phyloP scores from a whole-genome alignment of 2,797 vertebrate genomes.

The Myoxocephalus aenaeus region DNA sequence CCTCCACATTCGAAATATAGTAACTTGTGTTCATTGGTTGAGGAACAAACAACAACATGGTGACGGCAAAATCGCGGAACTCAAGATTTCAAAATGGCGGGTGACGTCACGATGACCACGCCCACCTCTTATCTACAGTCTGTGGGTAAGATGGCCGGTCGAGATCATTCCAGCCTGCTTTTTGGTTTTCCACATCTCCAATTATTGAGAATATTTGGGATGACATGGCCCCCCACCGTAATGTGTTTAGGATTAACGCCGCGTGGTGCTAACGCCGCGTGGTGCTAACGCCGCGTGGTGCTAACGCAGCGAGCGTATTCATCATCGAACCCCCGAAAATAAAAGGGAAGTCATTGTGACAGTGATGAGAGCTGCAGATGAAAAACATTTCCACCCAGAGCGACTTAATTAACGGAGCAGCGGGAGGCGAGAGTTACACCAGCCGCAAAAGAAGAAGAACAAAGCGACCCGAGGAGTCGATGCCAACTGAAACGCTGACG shows the following conservation, averaged over 20 bases:
- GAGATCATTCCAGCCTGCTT: too few species aligned
- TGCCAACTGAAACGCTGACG: conserved; percentile 1
- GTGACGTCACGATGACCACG: too few species aligned
- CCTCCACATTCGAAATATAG: too few species aligned
- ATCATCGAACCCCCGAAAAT: background rate
- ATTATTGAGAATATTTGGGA: background rate
- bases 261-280: background rate
- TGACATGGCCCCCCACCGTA: background rate
- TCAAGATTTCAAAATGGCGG: too few species aligned
- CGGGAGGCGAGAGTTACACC: background rate
- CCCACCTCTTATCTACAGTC: too few species aligned
- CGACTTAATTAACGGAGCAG: conserved; percentile 18
- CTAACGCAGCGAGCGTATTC: background rate
- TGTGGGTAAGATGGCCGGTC: too few species aligned
- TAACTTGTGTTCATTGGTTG: too few species aligned
- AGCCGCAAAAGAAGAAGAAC: background rate
- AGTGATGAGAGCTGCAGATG: conserved; percentile 13
- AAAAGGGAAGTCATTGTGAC: background rate
- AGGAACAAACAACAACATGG: too few species aligned
- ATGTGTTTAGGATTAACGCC: background rate
- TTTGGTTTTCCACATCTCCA: background rate
- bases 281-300: background rate
- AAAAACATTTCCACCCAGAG: conserved; percentile 10
- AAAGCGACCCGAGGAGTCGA: background rate
- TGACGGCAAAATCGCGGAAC: too few species aligned